Evolutionary conservation across 1,140 invertebrate species (phyloP), one percentile per base, ranked within the genome.

Genomic region (Capitella teleta): DNA sequence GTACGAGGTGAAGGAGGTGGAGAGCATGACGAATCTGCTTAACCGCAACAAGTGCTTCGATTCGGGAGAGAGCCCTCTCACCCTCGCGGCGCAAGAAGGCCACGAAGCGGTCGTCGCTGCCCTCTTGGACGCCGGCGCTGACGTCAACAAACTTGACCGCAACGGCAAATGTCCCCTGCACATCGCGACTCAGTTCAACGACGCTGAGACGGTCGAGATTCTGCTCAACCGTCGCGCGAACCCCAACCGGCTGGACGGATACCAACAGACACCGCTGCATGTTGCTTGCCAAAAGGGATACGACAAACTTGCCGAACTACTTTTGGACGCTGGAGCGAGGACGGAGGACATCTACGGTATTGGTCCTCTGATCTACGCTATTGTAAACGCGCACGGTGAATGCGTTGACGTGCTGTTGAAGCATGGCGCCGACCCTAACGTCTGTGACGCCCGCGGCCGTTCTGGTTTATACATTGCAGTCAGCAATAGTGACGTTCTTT

Each of bases 331-430:
- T 19, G 49, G 49, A n/a, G 49, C 49, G 14, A n/a, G n/a, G n/a
- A n/a, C n/a, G n/a, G n/a, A n/a, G n/a, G 26, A 43, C n/a, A n/a
- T 42, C 23, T 30, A 43, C 38, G 49, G 8, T 14, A 24, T 14
- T 5, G 38, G 6, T 1, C 86, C 86, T 1, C 64, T 89, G 24
- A 72, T 85, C 49, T 68, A 88, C 28, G 85, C 86, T 1, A 81
- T 88, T 46, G 79, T 84, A 53, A 87, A 87, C 62, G 83, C 84
- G 42, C 86, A 89, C 65, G 82, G 82, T 54, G 79, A 83, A 2
- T 83, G 84, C 18, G 76, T 75, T 8, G 60, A 68, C 21, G 49
- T 75, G 46, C 58, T 77, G 57, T 79, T 77, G 80, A 41, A 88
- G 82, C 67, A 87, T 81, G 75, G 76, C 2, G 76, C 76, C 10